Evolutionary conservation across 2,888 invertebrate species (phyloP), one percentile per base, ranked within the genome.

Genomic region (Brachyopa scutellaris): DNA sequence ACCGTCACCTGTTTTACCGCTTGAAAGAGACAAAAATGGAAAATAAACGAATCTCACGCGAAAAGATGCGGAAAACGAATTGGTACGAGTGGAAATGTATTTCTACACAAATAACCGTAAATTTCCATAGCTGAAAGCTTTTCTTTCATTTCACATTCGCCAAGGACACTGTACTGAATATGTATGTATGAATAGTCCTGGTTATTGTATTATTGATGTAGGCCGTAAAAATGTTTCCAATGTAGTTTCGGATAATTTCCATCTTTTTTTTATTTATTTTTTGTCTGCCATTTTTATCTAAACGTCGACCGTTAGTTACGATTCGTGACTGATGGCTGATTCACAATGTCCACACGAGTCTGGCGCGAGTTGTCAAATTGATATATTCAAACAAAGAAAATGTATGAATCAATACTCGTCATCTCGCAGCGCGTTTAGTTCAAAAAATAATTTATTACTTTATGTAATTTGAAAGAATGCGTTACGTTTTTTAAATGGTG

Each of bases 101-200:
- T 67, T 62, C 55, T n/a, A 21, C 40, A 29, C 47, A 69, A 74
- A 80, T 80, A 80, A 74, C 62, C 69, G 79, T 80, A 80, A 67
- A 74, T 74, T 57, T 23, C 26, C 51, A 13, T 17, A 53, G 53
- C 31, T 62, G 17, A 5, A 38, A 53, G 17, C 19, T 33, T 53
- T 53, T 61, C 26, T 61, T 29, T 8, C 11, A 2, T 42, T 40
- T 42, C 26, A 26, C 36, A 66, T 23, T n/a, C n/a, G 51, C 45
- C 67, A 76, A 59, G 49, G 62, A 72, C 51, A 72, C 59, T n/a
- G n/a, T n/a, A n/a, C n/a, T n/a, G n/a, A n/a, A n/a, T n/a, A n/a
- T n/a, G n/a, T n/a, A n/a, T n/a, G n/a, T n/a, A n/a, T n/a, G n/a
- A n/a, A 51, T 15, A 40, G 31, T 23, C 33, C 57, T 17, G 31